Conservation (phyloP, 2,113 vertebrate genomes). For the Apteryx mantelli region DNA sequence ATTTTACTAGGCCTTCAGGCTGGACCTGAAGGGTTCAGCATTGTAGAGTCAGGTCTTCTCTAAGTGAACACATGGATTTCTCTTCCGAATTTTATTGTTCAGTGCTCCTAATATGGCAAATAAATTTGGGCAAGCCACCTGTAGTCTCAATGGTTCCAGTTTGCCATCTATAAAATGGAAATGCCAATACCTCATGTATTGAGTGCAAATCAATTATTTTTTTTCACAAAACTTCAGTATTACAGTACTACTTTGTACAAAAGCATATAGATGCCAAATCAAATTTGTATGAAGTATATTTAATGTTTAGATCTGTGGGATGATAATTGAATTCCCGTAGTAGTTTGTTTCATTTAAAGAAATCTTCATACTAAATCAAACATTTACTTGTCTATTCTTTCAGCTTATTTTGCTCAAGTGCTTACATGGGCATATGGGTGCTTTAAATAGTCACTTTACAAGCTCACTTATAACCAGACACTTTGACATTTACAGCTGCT, state of each 20-base stretch:
- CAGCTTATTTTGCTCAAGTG: background rate
- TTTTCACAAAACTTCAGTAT: background rate
- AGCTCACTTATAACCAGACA: background rate
- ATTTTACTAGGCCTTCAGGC: background rate
- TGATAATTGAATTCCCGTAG: background rate
- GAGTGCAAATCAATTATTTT: background rate
- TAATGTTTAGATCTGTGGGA: background rate
- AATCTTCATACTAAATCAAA: background rate
- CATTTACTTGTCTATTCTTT: background rate
- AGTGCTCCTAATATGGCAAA: background rate
- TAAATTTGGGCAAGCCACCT: background rate
- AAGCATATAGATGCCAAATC: background rate
- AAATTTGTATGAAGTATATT: background rate
- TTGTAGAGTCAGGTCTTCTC: background rate
- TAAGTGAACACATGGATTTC: background rate
- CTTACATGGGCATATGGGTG: background rate
- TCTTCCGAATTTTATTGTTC: background rate
- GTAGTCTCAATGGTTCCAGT: background rate
- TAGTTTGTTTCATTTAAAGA: background rate
- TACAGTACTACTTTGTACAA: background rate
- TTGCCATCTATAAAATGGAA: background rate
- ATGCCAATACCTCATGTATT: background rate
- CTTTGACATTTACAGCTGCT: conserved; percentile 20
- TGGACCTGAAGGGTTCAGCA: background rate
- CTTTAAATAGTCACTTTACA: conserved; percentile 23